phyloP scores from a whole-genome alignment of 2,888 invertebrate genomes.

The Acrocyrtus sp. region DNA sequence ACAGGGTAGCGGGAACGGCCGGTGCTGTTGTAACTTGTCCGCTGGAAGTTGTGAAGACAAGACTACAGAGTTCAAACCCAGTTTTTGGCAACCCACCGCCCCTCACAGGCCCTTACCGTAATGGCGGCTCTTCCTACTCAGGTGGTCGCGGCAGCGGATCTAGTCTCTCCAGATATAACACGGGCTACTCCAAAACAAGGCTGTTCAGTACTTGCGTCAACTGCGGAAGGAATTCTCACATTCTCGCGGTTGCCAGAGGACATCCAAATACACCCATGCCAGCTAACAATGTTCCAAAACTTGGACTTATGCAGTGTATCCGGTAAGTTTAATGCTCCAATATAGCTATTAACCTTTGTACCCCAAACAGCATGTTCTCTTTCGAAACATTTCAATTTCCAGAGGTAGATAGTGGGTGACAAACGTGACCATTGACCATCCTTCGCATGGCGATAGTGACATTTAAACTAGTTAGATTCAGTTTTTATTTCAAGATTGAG shows the following conservation, averaged over 20 bases:
- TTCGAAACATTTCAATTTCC: no score
- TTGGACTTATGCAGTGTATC: conserved; percentile 85
- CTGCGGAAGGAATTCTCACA: conserved; percentile 61
- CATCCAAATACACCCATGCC: conserved; percentile 59
- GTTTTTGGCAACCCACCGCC: conserved; percentile 70
- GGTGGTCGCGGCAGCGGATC: conserved; percentile 31
- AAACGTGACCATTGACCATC: no score
- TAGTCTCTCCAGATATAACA: conserved; percentile 66
- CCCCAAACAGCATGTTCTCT: no score
- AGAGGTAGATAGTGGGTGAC: no score
- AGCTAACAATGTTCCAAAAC: conserved; percentile 64
- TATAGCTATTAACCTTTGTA: no score
- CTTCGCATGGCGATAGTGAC: no score
- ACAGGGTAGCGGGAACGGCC: conserved; percentile 93
- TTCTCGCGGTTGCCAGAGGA: conserved; percentile 63
- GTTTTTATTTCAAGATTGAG: no score
- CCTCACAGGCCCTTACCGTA: conserved; percentile 71
- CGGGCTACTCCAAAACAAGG: conserved; percentile 32
- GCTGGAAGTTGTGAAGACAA: conserved; percentile 96
- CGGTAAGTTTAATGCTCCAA: no score
- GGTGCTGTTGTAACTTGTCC: conserved; percentile 98
- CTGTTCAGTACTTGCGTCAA: conserved; percentile 75
- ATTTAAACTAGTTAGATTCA: no score
- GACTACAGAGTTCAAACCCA: conserved; percentile 92
- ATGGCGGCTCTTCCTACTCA: conserved; percentile 69